Evolutionary conservation across 1,140 invertebrate species (phyloP), one percentile per base, ranked within the genome.

Genomic region (Scaptodrosophila lebanonensis): DNA sequence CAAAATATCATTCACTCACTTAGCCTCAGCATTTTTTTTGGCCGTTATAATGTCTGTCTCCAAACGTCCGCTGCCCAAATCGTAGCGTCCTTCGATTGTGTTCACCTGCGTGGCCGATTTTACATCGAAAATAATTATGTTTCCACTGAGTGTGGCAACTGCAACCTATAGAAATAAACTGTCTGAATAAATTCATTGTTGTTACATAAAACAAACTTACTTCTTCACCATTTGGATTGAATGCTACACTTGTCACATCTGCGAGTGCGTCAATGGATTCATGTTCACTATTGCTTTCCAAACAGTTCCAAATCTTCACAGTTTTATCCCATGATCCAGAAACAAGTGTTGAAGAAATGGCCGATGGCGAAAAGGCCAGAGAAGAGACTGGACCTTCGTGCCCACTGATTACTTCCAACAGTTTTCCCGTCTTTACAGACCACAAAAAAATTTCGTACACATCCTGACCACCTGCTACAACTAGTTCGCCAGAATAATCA

Each of bases 321-420:
- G 96, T 96, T 87, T 95, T 95, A 86, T 99, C 98, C 97, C 97
- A 99, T 11, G 95, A 97, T 1, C 92, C 93, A 1, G 96, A 98
- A 0, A 92, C 95, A 18, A 99, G 85, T 18, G 91, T 90, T 0
- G 93, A 92, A 51, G 93, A 94, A 0, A 92, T 88, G 6, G 91
- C 83, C 47, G 86, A 90, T 0, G 95, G 93, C 83, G 91, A 95
- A 86, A 99, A 99, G 6, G 91, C 89, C 9, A 99, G 69, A 63
- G 92, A 91, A 13, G 92, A 91, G 1, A 99, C 93, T 2, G 97
- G 97, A 11, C 94, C 97, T 89, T 96, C 93, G 85, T 99, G 98
- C 7, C 97, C 97, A 49, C 91, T 91, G 52, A 99, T 87, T 22
- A 97, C 95, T 89, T 99, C 97, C 16, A 99, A 84, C 0, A 99